Base-by-base conservation (phyloP, 2,113 vertebrate species). In the Brachyhypopomus gauderio region DNA sequence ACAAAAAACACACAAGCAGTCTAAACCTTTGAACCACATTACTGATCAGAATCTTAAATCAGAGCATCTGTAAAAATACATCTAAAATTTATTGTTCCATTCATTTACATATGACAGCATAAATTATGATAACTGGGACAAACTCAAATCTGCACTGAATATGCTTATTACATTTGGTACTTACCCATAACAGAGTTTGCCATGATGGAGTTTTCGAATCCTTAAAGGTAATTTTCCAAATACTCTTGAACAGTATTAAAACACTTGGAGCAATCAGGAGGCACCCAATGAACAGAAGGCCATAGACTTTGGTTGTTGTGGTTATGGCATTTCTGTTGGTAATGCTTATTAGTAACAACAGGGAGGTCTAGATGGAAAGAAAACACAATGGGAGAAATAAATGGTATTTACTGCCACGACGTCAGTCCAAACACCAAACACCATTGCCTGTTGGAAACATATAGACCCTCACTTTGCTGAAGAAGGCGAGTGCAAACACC, bases 171-270 rank as follows among this genome's bases (percentile, higher is more conserved):
- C 34, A 9, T 19, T 30, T 22, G 17, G 12, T n/a, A 83, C 75
- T 80, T 83, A 88, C 87, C 87, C 85, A 88, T 60, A 83, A 0
- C 5, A 88, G 9, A 0, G 85, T 85, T 73, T 30, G 34, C 7
- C 1, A 63, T 5, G 48, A 66, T 0, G 87, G 84, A 9, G 79
- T 48, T 78, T 88, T 84, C 17, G 85, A 88, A 69, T 82, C 79
- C 64, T 86, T 88, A 56, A 88, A 88, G 22, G 82, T 77, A 9
- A 85, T 77, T 82, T 86, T 88, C 87, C 87, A 88, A 5, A 84
- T 0, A 60, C 79, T 77, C 58, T 88, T 88, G 19, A 80, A 27
- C 45, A 88, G 63, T 27, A 52, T 73, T 25, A 85, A 55, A 60
- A 86, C 64, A 78, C 77, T 86, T 17, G 87, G 87, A 17, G 64